phyloP scores from a whole-genome alignment of 2,797 vertebrate species.

The Buphagus erythrorhynchus region DNA sequence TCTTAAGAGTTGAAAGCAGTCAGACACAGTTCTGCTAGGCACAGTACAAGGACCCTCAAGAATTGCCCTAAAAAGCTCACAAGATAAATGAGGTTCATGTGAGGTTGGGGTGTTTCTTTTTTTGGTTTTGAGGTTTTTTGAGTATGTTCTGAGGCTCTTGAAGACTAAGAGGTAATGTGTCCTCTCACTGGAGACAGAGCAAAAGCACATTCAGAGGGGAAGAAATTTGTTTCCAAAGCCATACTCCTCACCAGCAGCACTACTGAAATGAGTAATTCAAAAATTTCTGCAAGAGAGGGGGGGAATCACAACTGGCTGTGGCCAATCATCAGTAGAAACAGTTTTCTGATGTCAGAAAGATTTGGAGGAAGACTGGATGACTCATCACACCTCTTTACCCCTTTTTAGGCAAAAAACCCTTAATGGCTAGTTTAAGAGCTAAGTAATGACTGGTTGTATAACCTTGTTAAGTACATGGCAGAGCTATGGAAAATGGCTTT shows the following conservation, averaged over 20 bases:
- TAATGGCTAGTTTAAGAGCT: not conserved
- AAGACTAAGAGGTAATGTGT: not conserved
- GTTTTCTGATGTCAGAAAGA: not conserved
- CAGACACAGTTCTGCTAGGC: not conserved
- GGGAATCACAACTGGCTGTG: not conserved
- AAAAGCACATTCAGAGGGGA: not conserved
- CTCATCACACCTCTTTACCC: not conserved
- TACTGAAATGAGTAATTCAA: not conserved
- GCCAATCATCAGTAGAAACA: not conserved
- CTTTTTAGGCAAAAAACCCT: not conserved
- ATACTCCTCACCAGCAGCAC: not conserved
- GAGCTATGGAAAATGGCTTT: constrained; percentile 28
- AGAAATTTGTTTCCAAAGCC: not conserved
- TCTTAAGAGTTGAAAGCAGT: not conserved
- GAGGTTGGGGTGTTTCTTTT: not conserved
- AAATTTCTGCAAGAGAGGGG: not conserved
- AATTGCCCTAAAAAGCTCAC: not conserved
- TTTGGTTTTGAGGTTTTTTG: not conserved
- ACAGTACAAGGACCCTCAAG: not conserved
- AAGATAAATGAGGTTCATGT: not conserved
- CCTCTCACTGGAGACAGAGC: not conserved
- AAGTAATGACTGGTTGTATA: constrained; percentile 28
- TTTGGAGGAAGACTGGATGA: not conserved
- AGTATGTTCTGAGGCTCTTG: not conserved
- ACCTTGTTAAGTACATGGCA: not conserved